Conservation (phyloP, 1,140 invertebrate genomes). For the Plectus sambesii region DNA sequence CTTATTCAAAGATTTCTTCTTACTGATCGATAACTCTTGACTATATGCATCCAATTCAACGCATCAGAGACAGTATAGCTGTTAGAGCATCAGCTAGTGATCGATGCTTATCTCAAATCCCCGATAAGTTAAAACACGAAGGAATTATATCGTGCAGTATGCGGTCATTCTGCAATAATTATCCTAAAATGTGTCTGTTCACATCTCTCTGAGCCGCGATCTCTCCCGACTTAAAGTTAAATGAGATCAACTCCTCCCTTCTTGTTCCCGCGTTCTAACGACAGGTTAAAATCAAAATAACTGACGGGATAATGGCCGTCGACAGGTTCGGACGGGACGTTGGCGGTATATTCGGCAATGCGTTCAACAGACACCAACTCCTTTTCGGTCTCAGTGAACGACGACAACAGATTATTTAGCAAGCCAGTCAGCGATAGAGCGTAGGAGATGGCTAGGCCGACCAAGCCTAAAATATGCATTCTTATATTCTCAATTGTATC, state of each 20-base stretch:
- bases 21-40: no score
- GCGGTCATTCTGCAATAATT: no score
- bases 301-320: conserved; percentile 21
- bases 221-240: background rate
- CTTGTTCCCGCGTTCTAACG: conserved; percentile 3
- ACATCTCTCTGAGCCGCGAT: background rate
- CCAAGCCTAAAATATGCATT: conserved; percentile 57
- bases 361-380: conserved; percentile 88
- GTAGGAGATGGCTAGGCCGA: conserved; percentile 86
- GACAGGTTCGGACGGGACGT: conserved; percentile 47
- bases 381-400: conserved; percentile 74
- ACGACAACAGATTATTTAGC: conserved; percentile 70
- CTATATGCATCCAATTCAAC: no score
- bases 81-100: no score
- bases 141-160: no score
- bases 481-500: conserved; percentile 10
- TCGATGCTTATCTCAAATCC: no score
- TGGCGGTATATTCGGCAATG: conserved; percentile 68
- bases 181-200: no score
- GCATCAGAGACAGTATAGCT: no score
- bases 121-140: no score
- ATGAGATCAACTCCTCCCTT: conserved; percentile 20
- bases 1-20: no score
- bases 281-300: conserved; percentile 5
- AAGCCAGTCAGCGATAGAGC: conserved; percentile 74